These are phyloP conservation scores for Limenitis camilla DNA, from an alignment of 2,888 invertebrate genomes.

Conservation along the genomic window DNA sequence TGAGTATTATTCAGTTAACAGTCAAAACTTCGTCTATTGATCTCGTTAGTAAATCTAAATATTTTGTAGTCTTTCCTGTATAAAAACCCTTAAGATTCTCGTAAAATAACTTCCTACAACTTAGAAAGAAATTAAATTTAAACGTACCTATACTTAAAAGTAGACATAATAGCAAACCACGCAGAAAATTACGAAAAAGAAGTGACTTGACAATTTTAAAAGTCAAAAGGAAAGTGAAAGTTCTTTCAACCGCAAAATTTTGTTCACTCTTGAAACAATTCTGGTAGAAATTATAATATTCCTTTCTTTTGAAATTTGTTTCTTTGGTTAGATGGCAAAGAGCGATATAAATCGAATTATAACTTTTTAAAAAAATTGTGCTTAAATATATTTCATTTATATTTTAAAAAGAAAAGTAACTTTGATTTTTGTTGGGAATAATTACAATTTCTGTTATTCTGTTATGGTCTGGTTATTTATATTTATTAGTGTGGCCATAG, in stretches of 20 bases:
- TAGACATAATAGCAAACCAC: conserved; percentile 27
- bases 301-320: conserved; percentile 1
- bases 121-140: too few species aligned
- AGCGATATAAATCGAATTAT: conserved; percentile 1
- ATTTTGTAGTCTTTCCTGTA: too few species aligned
- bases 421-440: neutral
- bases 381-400: conserved; percentile 4
- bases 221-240: conserved; percentile 10
- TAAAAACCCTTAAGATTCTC: too few species aligned
- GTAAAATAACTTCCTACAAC: too few species aligned
- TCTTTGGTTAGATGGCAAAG: neutral
- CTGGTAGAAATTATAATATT: conserved; percentile 9
- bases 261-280: conserved; percentile 19
- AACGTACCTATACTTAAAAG: too few species aligned
- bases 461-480: too few species aligned
- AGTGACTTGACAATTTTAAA: conserved; percentile 12
- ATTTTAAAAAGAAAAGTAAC: neutral
- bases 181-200: conserved; percentile 32
- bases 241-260: conserved; percentile 17
- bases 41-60: too few species aligned
- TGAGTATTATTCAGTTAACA: too few species aligned
- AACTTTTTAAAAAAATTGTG: conserved; percentile 1
- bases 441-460: too few species aligned
- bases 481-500: too few species aligned
- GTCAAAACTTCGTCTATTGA: too few species aligned